Evolutionary conservation across 2,888 invertebrate genomes (phyloP).

Genomic region (Machimus rusticus): DNA sequence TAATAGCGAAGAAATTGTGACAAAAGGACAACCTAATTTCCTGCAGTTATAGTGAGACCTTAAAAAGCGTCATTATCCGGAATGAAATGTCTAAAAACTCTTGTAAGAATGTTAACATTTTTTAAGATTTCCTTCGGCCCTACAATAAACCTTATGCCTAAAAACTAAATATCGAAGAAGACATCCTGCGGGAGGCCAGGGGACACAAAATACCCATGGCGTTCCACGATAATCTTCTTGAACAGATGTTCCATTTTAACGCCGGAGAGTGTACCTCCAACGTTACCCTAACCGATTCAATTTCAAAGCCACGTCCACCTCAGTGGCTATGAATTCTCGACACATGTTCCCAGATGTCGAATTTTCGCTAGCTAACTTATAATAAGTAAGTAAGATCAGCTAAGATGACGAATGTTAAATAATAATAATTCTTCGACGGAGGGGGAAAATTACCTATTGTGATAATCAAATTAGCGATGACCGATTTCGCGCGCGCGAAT

Average conservation of each 20-base stretch:
- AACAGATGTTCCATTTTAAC: conserved; percentile 19
- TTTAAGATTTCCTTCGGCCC: background rate
- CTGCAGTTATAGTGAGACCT: background rate
- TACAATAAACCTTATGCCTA: background rate
- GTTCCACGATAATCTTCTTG: background rate
- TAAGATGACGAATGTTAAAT: background rate
- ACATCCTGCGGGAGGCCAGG: background rate
- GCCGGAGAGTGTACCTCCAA: background rate
- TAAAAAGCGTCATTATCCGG: background rate
- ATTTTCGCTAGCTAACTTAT: background rate
- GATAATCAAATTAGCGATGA: background rate
- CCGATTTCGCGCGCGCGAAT: background rate
- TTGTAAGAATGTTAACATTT: background rate
- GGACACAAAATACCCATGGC: background rate
- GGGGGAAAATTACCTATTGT: background rate
- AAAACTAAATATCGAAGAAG: background rate
- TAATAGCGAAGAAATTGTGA: background rate
- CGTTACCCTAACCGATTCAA: background rate
- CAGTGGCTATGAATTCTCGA: background rate
- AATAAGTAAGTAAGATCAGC: background rate
- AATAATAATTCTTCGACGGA: background rate
- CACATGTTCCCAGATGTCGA: background rate
- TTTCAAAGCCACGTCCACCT: background rate
- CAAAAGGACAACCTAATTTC: background rate
- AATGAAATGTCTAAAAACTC: background rate